Conservation (phyloP, 92 coral and sea anemone genomes). For the Porites rus region DNA sequence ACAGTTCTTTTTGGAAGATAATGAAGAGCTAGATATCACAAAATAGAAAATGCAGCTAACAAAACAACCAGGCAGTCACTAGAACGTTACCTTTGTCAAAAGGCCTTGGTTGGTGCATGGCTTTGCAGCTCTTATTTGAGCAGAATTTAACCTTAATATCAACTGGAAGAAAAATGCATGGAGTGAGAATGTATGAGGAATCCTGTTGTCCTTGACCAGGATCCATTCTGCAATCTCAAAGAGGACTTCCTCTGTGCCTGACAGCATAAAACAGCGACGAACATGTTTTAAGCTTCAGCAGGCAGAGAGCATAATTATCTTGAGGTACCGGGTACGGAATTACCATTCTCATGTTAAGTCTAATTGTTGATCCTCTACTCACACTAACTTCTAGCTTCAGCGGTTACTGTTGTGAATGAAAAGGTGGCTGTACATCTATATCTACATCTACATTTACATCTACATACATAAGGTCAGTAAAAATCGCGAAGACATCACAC, state of each 20-base stretch:
- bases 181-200: not conserved
- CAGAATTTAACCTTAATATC: not conserved
- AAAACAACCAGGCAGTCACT: too few species aligned
- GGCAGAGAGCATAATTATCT: not conserved
- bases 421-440: not conserved
- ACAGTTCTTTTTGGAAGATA: too few species aligned
- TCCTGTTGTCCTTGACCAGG: constrained; percentile 2
- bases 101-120: not conserved
- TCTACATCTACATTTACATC: too few species aligned
- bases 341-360: not conserved
- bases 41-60: too few species aligned
- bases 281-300: too few species aligned
- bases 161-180: not conserved
- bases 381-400: not conserved
- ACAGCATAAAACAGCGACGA: not conserved
- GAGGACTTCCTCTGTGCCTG: not conserved
- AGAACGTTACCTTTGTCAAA: too few species aligned
- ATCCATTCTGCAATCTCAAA: constrained; percentile 1
- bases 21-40: too few species aligned
- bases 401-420: not conserved
- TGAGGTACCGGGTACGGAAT: not conserved
- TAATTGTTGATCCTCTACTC: not conserved
- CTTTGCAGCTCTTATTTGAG: constrained; percentile 25
- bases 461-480: too few species aligned
- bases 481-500: too few species aligned